These are phyloP conservation scores for Drosophila falleni DNA, from an alignment of 2,888 invertebrate genomes.

Conservation along the genomic window DNA sequence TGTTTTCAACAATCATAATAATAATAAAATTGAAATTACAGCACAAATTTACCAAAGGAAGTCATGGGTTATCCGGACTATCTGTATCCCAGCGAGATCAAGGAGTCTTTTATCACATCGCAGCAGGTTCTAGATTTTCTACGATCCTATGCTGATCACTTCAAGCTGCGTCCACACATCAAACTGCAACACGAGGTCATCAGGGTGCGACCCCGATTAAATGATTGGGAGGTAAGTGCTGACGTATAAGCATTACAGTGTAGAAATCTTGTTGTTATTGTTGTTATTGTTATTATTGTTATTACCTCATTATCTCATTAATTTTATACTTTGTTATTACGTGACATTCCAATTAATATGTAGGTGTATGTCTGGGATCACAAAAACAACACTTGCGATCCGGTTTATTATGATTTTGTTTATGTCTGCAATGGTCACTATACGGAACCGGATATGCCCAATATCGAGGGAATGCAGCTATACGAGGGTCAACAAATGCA, in stretches of 20 bases:
- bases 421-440: conserved; percentile 96
- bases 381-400: conserved; percentile 83
- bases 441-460: conserved; percentile 91
- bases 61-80: conserved; percentile 97
- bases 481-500: conserved; percentile 89
- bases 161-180: conserved; percentile 88
- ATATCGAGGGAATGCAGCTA: conserved; percentile 89
- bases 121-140: conserved; percentile 91
- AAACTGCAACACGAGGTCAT: conserved; percentile 88
- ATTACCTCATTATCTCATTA: conserved; percentile 8
- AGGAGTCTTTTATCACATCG: conserved; percentile 91
- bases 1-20: no score
- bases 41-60: conserved; percentile 97
- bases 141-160: conserved; percentile 90
- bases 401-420: conserved; percentile 90
- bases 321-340: conserved; percentile 9
- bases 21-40: conserved; percentile 80
- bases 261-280: conserved; percentile 11
- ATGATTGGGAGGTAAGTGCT: conserved; percentile 88
- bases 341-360: conserved; percentile 1
- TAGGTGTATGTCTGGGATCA: conserved; percentile 83
- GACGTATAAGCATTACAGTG: conserved; percentile 34
- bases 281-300: conserved; percentile 6
- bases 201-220: conserved; percentile 87
- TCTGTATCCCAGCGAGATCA: conserved; percentile 88